Percentiles rank a stretch among this genome's conserved stretches.
phyloP scores from a whole-genome alignment of 2,888 invertebrate genomes.

The Brassicogethes aeneus region DNA sequence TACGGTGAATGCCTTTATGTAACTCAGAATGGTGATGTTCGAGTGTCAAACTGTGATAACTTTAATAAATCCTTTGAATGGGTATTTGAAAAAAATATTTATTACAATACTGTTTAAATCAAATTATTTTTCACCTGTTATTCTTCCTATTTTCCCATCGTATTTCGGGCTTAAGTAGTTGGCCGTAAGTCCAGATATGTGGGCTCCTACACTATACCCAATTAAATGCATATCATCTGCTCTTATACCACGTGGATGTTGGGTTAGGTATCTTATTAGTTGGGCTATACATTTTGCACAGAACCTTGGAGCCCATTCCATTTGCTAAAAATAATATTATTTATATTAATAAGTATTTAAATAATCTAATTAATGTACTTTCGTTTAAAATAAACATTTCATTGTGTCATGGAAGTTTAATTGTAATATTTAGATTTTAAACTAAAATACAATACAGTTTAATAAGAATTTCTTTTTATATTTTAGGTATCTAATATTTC shows the following conservation, averaged over 20 bases:
- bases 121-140: conserved; percentile 58
- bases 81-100: too few species aligned
- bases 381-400: not conserved
- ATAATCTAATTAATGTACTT: too few species aligned
- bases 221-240: conserved; percentile 72
- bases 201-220: conserved; percentile 82
- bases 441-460: too few species aligned
- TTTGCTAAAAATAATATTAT: conserved; percentile 27
- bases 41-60: too few species aligned
- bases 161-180: conserved; percentile 66
- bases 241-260: conserved; percentile 66
- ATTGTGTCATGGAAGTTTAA: not conserved
- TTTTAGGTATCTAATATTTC: too few species aligned
- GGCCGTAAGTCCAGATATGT: conserved; percentile 74
- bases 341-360: not conserved
- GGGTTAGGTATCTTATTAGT: conserved; percentile 65
- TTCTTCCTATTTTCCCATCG: conserved; percentile 72
- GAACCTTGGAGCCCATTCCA: conserved; percentile 41
- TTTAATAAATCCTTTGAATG: too few species aligned
- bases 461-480: too few species aligned
- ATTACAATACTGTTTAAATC: too few species aligned
- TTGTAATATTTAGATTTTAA: too few species aligned
- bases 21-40: too few species aligned
- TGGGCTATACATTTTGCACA: conserved; percentile 68
- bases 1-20: too few species aligned